Base-by-base conservation (phyloP, 2,113 vertebrate species). In the Austrofundulus limnaeus region DNA sequence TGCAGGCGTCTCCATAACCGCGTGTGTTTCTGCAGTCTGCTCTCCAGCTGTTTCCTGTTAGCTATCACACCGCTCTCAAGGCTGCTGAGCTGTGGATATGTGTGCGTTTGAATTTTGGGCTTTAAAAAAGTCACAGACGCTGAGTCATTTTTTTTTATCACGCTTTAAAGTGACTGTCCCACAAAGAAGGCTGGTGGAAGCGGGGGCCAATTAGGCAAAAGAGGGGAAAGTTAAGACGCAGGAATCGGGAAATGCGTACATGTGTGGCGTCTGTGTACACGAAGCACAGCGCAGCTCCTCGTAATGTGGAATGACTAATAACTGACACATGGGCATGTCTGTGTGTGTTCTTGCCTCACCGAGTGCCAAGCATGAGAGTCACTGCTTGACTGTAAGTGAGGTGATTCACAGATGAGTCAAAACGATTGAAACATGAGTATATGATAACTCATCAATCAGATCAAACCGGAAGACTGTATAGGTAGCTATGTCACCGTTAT, bases 11-110 rank as follows among this genome's bases (percentile, higher is more conserved):
- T 81, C 74, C 52, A 75, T 79, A 72, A 62, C 52, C 41, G 17
- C 66, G 70, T 72, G 52, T 43, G 61, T 79, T 76, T 77, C 71
- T 66, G 75, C 63, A 59, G 81, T 74, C 84, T 77, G 81, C 75
- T 80, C 65, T 86, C 87, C 88, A 91, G 89, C 90, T 89, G 90
- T 90, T 91, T 90, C 89, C 91, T 91, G 82, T 92, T 90, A 85
- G 76, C 83, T 84, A 88, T 87, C 86, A 75, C 72, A 68, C 78
- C 77, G 81, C 75, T 85, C 77, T 85, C 75, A 77, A 77, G 77
- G 82, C 82, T 84, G 78, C 77, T 62, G 66, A 81, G 62, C 37
- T 77, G 43, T 65, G 7, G 51, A 57, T n/a, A n/a, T 50, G 34
- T 58, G 34, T 54, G 16, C 66, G 13, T 69, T 25, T 47, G 49